phyloP scores from a whole-genome alignment of 2,888 invertebrate genomes.

The Pollenia angustigena region DNA sequence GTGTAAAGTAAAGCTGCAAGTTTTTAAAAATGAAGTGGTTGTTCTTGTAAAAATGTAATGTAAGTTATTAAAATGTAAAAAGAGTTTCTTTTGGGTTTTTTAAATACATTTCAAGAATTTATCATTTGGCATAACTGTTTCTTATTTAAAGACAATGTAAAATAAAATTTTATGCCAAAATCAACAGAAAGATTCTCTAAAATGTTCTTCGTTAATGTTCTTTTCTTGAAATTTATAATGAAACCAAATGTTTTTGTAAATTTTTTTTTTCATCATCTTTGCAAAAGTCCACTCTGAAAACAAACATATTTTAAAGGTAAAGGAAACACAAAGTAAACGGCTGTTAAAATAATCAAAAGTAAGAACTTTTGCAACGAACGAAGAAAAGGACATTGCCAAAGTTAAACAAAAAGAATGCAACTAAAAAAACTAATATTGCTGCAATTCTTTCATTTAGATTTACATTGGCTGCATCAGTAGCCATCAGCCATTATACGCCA shows the following conservation, averaged over 20 bases:
- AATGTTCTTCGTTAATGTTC: background rate
- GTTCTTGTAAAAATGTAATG: too few species aligned
- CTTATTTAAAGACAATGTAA: background rate
- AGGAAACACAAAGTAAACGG: slow-evolving; percentile 42
- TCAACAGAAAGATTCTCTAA: slow-evolving; percentile 20
- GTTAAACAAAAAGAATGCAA: slow-evolving; percentile 61
- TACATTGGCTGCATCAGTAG: slow-evolving; percentile 72
- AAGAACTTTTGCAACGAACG: slow-evolving; percentile 46
- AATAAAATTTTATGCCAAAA: slow-evolving; percentile 12
- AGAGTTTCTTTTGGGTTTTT: background rate
- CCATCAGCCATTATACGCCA: slow-evolving; percentile 79
- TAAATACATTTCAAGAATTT: background rate
- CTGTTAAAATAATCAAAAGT: slow-evolving; percentile 50
- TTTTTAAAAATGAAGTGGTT: too few species aligned
- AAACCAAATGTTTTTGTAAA: slow-evolving; percentile 49
- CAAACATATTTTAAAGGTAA: slow-evolving; percentile 37
- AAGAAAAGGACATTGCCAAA: slow-evolving; percentile 60
- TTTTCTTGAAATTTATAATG: slow-evolving; percentile 41
- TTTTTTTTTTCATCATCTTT: slow-evolving; percentile 36
- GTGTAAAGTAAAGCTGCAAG: too few species aligned
- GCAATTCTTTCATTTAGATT: slow-evolving; percentile 71
- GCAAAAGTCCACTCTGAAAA: slow-evolving; percentile 2
- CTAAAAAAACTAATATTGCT: slow-evolving; percentile 9
- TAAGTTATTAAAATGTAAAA: too few species aligned
- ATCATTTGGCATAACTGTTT: background rate